Evolutionary conservation across 2,888 invertebrate genomes (phyloP), one percentile per base, ranked within the genome.

Genomic region (Heteromurus nitidus): DNA sequence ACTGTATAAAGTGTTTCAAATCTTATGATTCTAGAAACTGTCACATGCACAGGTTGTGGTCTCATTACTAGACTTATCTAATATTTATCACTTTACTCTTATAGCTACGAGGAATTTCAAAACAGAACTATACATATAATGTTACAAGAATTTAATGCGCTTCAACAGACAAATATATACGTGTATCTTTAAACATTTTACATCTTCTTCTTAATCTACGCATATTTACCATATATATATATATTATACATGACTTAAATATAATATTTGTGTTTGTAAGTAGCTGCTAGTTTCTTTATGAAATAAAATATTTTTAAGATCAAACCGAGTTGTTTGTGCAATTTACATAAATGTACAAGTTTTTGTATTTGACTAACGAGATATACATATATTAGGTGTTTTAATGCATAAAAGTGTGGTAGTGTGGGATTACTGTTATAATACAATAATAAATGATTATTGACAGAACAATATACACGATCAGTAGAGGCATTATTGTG

Each of bases 11-110:
- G 36, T 36, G 36, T 36, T 9, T 36, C 5, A 36, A 36, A 13
- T 36, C 36, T 36, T 9, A 36, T n/a, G n/a, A 13, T 36, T 16
- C 50, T 50, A 18, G 2, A 3, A 24, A 18, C 16, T 24, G 11
- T 55, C 26, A 55, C 55, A 55, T 55, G 55, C 55, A 55, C 55
- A 55, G 55, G 55, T 55, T 26, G n/a, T 55, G 24, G 55, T 55
- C 26, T 55, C 55, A 26, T 24, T 47, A 36, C 7, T 36, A 36
- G 36, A 9, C 13, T 47, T 36, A 36, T 13, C 13, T 36, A 36
- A 36, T 36, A 36, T 36, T n/a, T n/a, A n/a, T n/a, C n/a, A n/a
- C n/a, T n/a, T n/a, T n/a, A n/a, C n/a, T n/a, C n/a, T n/a, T n/a
- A n/a, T n/a, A n/a, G n/a, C n/a, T n/a, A n/a, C n/a, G n/a, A n/a